Evolutionary conservation across 1,140 invertebrate species (phyloP).

Genomic region (Achatina immaculata): DNA sequence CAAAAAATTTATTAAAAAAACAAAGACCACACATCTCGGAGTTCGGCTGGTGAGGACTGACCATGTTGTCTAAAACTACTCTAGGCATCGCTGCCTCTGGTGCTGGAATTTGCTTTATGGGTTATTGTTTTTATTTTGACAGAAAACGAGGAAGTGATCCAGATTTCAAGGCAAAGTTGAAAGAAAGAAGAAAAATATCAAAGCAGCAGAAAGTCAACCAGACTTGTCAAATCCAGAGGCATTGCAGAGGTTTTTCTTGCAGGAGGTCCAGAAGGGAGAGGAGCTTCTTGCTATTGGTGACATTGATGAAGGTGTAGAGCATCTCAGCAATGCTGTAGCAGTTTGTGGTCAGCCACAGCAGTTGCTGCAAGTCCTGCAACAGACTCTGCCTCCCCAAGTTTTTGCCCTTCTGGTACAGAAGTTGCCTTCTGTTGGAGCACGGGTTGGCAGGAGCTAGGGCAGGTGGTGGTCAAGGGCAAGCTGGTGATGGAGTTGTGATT

Average conservation of each 20-base stretch:
- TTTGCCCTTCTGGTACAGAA: slow-evolving; percentile 89
- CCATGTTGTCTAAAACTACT: slow-evolving; percentile 76
- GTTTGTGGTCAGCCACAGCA: slow-evolving; percentile 95
- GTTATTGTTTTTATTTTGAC: slow-evolving; percentile 98
- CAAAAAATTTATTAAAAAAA: no score
- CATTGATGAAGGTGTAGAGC: slow-evolving; percentile 90
- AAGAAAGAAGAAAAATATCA: slow-evolving; percentile 90
- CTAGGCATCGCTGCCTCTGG: slow-evolving; percentile 87
- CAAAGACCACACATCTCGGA: no score
- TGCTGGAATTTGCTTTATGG: slow-evolving; percentile 87
- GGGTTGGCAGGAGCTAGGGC: background rate
- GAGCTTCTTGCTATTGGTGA: slow-evolving; percentile 86
- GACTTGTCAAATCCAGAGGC: slow-evolving; percentile 92
- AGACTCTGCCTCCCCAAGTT: slow-evolving; percentile 91
- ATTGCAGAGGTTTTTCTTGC: slow-evolving; percentile 91
- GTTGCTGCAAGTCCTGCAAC: slow-evolving; percentile 90
- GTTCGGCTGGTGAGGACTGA: slow-evolving; percentile 14
- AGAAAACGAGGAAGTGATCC: slow-evolving; percentile 92
- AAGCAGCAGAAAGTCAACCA: no score
- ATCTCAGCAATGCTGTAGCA: slow-evolving; percentile 93
- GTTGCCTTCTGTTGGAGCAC: slow-evolving; percentile 77
- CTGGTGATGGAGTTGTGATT: slow-evolving; percentile 16
- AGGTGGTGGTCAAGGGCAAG: background rate
- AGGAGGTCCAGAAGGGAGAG: slow-evolving; percentile 87
- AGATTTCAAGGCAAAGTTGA: slow-evolving; percentile 94